Conservation (phyloP, 1,140 invertebrate genomes). For the Ceratina japonica region DNA sequence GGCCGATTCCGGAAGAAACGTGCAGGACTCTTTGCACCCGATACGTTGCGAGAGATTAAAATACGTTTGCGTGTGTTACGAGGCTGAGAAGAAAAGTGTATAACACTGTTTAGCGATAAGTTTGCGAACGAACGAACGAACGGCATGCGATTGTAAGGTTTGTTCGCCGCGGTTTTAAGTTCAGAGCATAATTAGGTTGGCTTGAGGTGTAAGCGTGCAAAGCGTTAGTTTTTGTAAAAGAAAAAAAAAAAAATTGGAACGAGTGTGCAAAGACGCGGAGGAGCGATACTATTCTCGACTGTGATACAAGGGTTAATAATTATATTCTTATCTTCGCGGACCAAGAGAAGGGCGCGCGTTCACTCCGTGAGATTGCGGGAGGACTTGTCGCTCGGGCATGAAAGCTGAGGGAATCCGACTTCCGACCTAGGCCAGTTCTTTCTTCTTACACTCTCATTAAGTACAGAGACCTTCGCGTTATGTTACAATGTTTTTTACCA, state of each 20-base stretch:
- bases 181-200: background rate
- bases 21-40: background rate
- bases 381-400: conserved; percentile 1
- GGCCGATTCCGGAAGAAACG: background rate
- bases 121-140: conserved; percentile 2
- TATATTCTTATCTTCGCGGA: conserved; percentile 16
- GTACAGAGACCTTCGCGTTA: conserved; percentile 17
- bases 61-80: background rate
- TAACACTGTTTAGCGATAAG: background rate
- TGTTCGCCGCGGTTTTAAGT: background rate
- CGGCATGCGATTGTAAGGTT: background rate
- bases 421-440: conserved; percentile 46
- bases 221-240: background rate
- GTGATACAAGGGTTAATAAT: conserved; percentile 51
- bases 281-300: conserved; percentile 40
- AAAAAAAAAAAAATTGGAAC: too few species aligned
- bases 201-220: background rate
- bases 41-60: background rate
- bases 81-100: background rate
- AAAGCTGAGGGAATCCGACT: conserved; percentile 25
- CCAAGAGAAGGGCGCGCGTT: conserved; percentile 16
- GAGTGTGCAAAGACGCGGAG: background rate
- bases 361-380: conserved; percentile 6
- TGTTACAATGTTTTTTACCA: background rate
- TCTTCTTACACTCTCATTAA: background rate